Conservation (phyloP, 2,797 vertebrate genomes). For the Falco novaeseelandiae region DNA sequence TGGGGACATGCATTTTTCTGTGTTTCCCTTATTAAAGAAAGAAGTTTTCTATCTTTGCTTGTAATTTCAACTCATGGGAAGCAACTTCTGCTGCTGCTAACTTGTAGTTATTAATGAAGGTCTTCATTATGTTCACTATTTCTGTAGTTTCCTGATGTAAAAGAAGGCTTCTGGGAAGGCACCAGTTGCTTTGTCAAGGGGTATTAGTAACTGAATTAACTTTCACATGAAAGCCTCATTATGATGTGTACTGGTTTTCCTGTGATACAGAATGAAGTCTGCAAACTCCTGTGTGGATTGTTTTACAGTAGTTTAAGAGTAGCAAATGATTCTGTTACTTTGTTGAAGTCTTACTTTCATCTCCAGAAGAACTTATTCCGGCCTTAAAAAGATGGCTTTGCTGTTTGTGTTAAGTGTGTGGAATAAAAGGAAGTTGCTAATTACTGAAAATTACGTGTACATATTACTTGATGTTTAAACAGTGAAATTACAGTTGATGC, state of each 20-base stretch:
- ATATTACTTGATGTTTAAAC: neutral
- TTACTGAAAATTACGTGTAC: neutral
- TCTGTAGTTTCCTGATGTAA: neutral
- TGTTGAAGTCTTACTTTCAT: neutral
- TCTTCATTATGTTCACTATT: neutral
- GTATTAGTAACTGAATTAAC: neutral
- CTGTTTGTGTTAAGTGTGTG: neutral
- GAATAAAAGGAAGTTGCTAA: neutral
- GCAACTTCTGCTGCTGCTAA: neutral
- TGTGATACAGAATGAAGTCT: accelerated
- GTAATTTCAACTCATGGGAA: neutral
- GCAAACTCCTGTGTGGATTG: neutral
- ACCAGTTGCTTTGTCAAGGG: neutral
- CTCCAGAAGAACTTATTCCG: neutral
- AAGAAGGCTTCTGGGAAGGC: neutral
- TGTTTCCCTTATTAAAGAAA: neutral
- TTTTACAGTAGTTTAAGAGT: neutral
- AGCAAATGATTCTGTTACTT: neutral
- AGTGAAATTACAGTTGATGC: neutral
- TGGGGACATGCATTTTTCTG: accelerated
- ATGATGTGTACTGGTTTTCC: accelerated
- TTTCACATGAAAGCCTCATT: neutral
- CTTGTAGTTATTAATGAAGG: neutral
- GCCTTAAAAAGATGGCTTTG: neutral
- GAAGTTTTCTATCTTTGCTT: neutral